Evolutionary conservation across 2,888 invertebrate species (phyloP).

Genomic region (Calliopum simillimum): DNA sequence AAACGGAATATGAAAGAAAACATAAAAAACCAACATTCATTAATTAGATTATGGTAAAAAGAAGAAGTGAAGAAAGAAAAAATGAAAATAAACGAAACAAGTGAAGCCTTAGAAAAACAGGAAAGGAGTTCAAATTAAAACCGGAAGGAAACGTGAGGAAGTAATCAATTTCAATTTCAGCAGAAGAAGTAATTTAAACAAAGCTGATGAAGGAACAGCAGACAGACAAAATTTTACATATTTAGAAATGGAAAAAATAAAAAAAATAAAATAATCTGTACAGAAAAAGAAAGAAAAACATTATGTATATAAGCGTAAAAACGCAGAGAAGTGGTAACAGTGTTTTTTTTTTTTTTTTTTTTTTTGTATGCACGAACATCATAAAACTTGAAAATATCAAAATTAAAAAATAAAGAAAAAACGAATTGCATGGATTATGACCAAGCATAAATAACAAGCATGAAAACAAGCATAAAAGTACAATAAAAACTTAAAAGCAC

Average conservation of each 20-base stretch:
- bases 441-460: slow-evolving; percentile 3
- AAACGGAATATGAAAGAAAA: too few species aligned
- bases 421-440: slow-evolving; percentile 2
- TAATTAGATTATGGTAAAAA: background rate
- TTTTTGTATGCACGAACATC: background rate
- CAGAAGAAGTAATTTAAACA: too few species aligned
- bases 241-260: too few species aligned
- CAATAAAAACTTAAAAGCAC: background rate
- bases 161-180: slow-evolving; percentile 14
- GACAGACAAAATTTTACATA: too few species aligned
- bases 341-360: too few species aligned
- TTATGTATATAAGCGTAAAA: too few species aligned
- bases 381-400: background rate
- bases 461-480: background rate
- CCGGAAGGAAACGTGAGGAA: slow-evolving; percentile 11
- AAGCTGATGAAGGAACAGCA: too few species aligned
- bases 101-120: background rate
- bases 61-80: background rate
- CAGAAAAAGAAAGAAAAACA: too few species aligned
- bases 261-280: too few species aligned
- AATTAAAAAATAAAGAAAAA: background rate
- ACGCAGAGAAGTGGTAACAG: too few species aligned
- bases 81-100: background rate
- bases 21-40: background rate
- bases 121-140: slow-evolving; percentile 4